Conservation (phyloP, 2,888 invertebrate genomes). For the Hydrotaea cyrtoneurina region DNA sequence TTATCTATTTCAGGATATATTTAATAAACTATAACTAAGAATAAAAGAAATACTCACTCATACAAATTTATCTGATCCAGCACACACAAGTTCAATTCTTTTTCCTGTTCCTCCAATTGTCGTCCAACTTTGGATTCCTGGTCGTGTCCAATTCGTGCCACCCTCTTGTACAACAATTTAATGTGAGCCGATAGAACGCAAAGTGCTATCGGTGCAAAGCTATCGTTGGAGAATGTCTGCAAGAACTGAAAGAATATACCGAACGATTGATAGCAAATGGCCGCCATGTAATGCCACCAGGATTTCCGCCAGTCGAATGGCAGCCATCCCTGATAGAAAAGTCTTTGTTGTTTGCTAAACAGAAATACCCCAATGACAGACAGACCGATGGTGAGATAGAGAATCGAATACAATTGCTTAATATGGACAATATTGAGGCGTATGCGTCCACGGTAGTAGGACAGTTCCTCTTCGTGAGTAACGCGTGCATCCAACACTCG, state of each 20-base stretch:
- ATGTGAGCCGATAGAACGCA: constrained; percentile 47
- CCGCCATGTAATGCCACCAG: not conserved
- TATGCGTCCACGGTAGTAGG: not conserved
- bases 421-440: not conserved
- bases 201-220: constrained; percentile 43
- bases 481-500: constrained; percentile 34
- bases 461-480: not conserved
- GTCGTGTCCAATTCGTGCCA: constrained; percentile 50
- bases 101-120: not conserved
- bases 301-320: constrained; percentile 46
- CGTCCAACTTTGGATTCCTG: not conserved
- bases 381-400: constrained; percentile 1
- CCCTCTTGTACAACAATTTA: constrained; percentile 32
- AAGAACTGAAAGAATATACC: constrained; percentile 37
- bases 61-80: constrained; percentile 51
- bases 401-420: not conserved
- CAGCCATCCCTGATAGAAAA: constrained; percentile 51
- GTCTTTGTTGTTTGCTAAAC: constrained; percentile 8
- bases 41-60: constrained; percentile 33
- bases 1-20: too few species aligned
- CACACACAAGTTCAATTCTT: constrained; percentile 36
- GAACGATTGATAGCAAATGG: constrained; percentile 6
- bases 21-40: too few species aligned
- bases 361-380: constrained; percentile 8
- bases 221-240: constrained; percentile 45